Conservation (phyloP, 2,797 vertebrate genomes). For the Oryzias dopingdopingensis region DNA sequence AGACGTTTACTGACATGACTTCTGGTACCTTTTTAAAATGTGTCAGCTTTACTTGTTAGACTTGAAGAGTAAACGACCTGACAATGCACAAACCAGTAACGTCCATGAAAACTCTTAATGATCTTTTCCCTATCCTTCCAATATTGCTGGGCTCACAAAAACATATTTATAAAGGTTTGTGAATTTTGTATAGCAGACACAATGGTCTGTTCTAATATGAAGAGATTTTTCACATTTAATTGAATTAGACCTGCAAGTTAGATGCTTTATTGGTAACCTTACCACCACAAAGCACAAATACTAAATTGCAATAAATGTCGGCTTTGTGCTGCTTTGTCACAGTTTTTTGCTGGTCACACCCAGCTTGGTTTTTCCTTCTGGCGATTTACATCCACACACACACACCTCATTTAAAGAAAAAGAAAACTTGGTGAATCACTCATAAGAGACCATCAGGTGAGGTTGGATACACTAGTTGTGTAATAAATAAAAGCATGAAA, state of each 20-base stretch:
- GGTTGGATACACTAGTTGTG: constrained; percentile 10
- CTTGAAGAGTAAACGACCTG: constrained; percentile 1
- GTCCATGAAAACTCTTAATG: background rate
- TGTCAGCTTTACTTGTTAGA: constrained; percentile 2
- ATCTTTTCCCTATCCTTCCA: background rate
- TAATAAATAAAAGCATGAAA: constrained; percentile 3
- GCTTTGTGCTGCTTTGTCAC: too few species aligned
- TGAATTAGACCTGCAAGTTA: too few species aligned
- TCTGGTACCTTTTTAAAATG: constrained; percentile 1
- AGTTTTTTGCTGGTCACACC: background rate
- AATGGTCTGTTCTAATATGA: too few species aligned
- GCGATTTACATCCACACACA: background rate
- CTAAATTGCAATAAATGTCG: too few species aligned
- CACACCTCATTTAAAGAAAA: background rate
- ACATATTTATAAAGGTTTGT: background rate
- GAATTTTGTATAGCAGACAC: too few species aligned
- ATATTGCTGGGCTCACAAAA: background rate
- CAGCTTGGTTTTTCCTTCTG: background rate
- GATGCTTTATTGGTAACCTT: too few species aligned
- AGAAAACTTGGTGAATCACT: constrained; percentile 5
- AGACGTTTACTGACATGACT: constrained; percentile 11
- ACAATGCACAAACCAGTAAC: constrained; percentile 1
- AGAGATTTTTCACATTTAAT: too few species aligned
- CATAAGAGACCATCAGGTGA: constrained; percentile 15
- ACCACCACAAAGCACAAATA: too few species aligned